phyloP scores from a whole-genome alignment of 2,888 invertebrate genomes.

The Ichneumoninae sp. region DNA sequence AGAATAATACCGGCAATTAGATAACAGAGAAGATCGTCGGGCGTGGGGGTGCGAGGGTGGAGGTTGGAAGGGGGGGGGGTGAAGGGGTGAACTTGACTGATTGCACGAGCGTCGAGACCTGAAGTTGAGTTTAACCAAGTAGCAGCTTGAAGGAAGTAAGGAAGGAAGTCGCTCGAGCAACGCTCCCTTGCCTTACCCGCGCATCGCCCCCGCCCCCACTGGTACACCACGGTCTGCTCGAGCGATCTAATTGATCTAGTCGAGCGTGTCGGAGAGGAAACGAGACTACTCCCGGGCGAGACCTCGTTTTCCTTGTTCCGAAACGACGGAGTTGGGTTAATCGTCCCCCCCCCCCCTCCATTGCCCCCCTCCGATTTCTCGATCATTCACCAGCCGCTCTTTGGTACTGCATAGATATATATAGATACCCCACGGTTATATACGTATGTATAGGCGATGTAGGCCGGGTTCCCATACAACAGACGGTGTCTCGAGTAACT shows the following conservation, averaged over 20 bases:
- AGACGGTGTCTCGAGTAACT: conserved; percentile 69
- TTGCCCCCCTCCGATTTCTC: conserved; percentile 46
- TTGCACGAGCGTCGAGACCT: conserved; percentile 57
- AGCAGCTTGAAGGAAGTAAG: conserved; percentile 40
- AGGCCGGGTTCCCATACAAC: conserved; percentile 47
- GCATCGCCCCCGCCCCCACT: conserved; percentile 17
- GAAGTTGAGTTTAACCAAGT: conserved; percentile 62
- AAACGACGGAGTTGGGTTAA: conserved; percentile 61
- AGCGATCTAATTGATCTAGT: conserved; percentile 65
- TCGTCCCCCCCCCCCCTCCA: conserved; percentile 36
- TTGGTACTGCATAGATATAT: neutral
- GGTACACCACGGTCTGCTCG: conserved; percentile 16
- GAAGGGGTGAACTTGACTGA: conserved; percentile 58
- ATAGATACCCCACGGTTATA: neutral
- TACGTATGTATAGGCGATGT: conserved; percentile 28
- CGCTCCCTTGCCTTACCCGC: neutral
- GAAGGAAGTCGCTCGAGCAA: conserved; percentile 8
- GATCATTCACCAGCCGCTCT: conserved; percentile 51
- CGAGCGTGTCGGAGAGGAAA: conserved; percentile 55
- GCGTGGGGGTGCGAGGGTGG: neutral
- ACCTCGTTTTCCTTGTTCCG: conserved; percentile 40
- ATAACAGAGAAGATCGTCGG: conserved; percentile 46
- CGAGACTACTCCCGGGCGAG: conserved; percentile 34
- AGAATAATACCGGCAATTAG: conserved; percentile 65
- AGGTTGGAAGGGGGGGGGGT: neutral